Evolutionary conservation across 2,888 invertebrate species (phyloP).

Genomic region (Drosophila pseudotalamancana): DNA sequence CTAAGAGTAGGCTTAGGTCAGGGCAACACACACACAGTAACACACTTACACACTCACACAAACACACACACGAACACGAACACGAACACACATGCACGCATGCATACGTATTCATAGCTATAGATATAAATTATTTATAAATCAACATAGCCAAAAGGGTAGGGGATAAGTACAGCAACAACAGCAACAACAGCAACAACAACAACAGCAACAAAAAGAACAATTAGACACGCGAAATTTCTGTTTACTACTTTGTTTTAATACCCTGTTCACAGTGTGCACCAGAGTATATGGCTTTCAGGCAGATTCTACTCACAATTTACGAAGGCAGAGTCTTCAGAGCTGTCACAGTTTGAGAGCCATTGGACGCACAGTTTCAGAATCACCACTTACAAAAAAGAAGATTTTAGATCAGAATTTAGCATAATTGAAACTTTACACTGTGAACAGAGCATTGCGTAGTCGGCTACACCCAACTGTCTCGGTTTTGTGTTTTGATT

Average conservation of each 20-base stretch:
- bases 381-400: neutral
- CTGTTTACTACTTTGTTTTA: neutral
- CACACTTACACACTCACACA: neutral
- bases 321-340: too few species aligned
- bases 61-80: neutral
- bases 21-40: neutral
- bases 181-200: conserved; percentile 1
- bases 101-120: conserved; percentile 31
- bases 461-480: neutral
- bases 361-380: neutral
- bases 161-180: conserved; percentile 1
- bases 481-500: neutral
- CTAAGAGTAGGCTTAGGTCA: conserved; percentile 32
- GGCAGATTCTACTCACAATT: too few species aligned
- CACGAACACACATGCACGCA: neutral
- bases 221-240: conserved; percentile 4
- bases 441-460: neutral
- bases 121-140: conserved; percentile 51
- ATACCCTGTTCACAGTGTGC: neutral
- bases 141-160: conserved; percentile 7
- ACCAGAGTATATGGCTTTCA: too few species aligned
- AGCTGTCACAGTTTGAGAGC: neutral
- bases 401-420: too few species aligned
- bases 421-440: neutral
- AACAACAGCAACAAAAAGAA: neutral